Evolutionary conservation across 2,113 vertebrate genomes (phyloP).

Genomic region (Oryzias melastigma): DNA sequence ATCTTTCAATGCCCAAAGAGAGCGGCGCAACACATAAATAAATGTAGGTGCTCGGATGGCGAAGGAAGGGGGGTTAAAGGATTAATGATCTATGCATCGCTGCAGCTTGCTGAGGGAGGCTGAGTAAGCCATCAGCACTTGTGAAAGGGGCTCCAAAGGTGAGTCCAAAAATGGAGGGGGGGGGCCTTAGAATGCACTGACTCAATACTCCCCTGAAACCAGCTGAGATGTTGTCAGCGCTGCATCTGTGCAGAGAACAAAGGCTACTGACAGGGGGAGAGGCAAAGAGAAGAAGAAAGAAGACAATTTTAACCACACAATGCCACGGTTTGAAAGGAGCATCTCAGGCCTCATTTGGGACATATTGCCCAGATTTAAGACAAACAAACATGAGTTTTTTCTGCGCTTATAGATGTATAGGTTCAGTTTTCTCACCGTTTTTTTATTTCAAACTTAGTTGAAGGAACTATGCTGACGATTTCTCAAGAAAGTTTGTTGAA

Average conservation of each 20-base stretch:
- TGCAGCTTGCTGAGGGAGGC: conserved; percentile 52
- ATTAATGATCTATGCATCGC: conserved; percentile 63
- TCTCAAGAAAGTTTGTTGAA: conserved; percentile 14
- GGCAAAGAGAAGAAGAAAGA: conserved; percentile 16
- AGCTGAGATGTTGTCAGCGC: conserved; percentile 46
- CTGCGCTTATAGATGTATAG: conserved; percentile 22
- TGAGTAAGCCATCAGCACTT: conserved; percentile 40
- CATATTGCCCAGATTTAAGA: conserved; percentile 72
- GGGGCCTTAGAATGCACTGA: conserved; percentile 43
- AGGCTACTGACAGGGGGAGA: conserved; percentile 50
- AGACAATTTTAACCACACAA: conserved; percentile 50
- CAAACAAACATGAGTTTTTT: conserved; percentile 62
- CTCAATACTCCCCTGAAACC: conserved; percentile 62
- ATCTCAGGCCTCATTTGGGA: conserved; percentile 70
- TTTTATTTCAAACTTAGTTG: conserved; percentile 2
- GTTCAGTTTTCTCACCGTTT: not conserved
- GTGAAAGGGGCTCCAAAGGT: conserved; percentile 38
- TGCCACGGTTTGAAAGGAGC: conserved; percentile 47
- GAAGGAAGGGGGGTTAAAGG: conserved; percentile 28
- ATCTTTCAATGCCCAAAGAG: conserved; percentile 35
- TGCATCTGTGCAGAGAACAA: conserved; percentile 66
- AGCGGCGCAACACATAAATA: conserved; percentile 58
- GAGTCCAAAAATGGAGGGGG: conserved; percentile 39
- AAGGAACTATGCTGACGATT: conserved; percentile 4
- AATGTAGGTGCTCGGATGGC: conserved; percentile 23